A percentile compares a stretch with the other conserved stretches of the same genome.
Evolutionary conservation across 2,888 invertebrate species (phyloP).

Genomic region (Lithophane ornitopus): DNA sequence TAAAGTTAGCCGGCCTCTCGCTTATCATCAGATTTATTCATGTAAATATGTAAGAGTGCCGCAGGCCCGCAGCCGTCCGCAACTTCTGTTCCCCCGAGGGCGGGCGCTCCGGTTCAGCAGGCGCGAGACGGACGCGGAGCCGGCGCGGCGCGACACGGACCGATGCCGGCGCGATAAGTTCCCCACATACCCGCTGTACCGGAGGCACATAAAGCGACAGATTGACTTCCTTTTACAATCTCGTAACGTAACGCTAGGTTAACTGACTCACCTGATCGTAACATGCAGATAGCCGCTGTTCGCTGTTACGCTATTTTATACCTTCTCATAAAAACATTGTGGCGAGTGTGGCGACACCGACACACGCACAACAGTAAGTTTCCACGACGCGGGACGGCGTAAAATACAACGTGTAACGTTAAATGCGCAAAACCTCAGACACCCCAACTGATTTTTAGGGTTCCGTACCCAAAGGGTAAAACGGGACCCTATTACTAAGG

Average conservation of each 20-base stretch:
- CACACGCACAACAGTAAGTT: not conserved
- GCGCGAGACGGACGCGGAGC: not conserved
- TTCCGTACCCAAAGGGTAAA: too few species aligned
- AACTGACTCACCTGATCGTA: constrained; percentile 52
- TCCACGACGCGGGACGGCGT: not conserved
- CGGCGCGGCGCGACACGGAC: not conserved
- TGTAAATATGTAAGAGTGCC: not conserved
- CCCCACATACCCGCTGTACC: not conserved
- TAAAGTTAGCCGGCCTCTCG: constrained; percentile 5
- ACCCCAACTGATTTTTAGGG: too few species aligned
- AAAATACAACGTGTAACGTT: constrained; percentile 9
- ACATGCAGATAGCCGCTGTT: constrained; percentile 47
- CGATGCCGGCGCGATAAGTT: constrained; percentile 41
- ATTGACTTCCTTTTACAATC: constrained; percentile 50
- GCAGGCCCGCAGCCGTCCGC: too few species aligned
- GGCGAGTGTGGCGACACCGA: not conserved
- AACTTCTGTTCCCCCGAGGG: not conserved
- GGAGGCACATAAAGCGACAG: constrained; percentile 4
- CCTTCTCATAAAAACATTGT: constrained; percentile 42
- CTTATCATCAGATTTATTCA: constrained; percentile 21
- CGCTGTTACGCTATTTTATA: constrained; percentile 44
- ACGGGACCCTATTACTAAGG: too few species aligned
- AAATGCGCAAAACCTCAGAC: too few species aligned
- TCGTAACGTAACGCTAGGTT: constrained; percentile 37
- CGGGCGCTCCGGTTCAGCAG: not conserved